These are phyloP conservation scores for Ctenopoma multispine DNA, from an alignment of 2,797 vertebrate species.

Conservation along the genomic window DNA sequence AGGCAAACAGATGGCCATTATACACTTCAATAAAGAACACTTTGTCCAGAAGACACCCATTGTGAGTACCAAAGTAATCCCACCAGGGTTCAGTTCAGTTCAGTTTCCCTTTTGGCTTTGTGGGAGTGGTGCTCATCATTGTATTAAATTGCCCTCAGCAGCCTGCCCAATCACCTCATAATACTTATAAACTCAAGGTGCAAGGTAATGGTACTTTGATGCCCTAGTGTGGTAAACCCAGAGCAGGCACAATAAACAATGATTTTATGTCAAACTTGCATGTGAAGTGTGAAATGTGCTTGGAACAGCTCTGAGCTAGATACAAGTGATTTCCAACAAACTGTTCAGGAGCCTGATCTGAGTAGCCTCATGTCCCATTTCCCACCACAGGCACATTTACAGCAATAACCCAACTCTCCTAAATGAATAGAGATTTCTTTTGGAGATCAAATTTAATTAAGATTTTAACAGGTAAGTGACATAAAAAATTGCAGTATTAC, in stretches of 20 bases:
- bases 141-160: slow-evolving; percentile 56
- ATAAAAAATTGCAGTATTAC: slow-evolving; percentile 35
- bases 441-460: too few relatives aligned
- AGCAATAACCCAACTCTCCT: slow-evolving; percentile 32
- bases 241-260: slow-evolving; percentile 24
- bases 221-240: slow-evolving; percentile 54
- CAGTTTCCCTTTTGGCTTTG: slow-evolving; percentile 57
- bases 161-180: slow-evolving; percentile 77
- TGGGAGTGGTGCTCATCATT: slow-evolving; percentile 78
- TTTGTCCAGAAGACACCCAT: slow-evolving; percentile 18
- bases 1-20: slow-evolving; percentile 1
- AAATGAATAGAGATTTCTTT: too few relatives aligned
- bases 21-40: slow-evolving; percentile 9
- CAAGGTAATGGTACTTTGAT: slow-evolving; percentile 46
- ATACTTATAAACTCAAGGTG: slow-evolving; percentile 79
- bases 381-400: slow-evolving; percentile 37
- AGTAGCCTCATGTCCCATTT: slow-evolving; percentile 54
- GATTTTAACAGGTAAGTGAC: slow-evolving; percentile 46
- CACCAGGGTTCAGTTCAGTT: slow-evolving; percentile 33
- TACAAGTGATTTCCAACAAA: slow-evolving; percentile 57
- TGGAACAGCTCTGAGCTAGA: slow-evolving; percentile 62
- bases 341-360: slow-evolving; percentile 56
- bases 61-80: slow-evolving; percentile 72
- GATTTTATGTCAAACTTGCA: slow-evolving; percentile 59
- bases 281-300: slow-evolving; percentile 56